Evolutionary conservation across 2,113 vertebrate genomes (phyloP), one percentile per base, ranked within the genome.

Genomic region (Caloenas nicobarica): DNA sequence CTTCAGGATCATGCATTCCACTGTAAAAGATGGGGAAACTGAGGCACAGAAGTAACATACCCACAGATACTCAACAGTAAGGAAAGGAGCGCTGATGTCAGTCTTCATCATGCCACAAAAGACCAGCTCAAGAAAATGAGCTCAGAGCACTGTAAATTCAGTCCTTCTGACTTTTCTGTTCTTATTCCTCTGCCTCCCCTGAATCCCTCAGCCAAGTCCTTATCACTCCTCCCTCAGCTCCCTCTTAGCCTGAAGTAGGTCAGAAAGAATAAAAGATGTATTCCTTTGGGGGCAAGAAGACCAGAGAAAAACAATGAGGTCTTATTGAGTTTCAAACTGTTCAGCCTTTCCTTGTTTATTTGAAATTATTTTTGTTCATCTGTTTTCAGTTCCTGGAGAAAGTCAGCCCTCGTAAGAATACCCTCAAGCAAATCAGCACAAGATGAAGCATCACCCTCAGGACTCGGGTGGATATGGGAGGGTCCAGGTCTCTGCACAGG

Each of bases 31-130:
- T 23, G 36, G 34, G n/a, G 46, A 86, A 93, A 86, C 16, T 29
- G 54, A 65, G 53, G 38, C 58, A 81, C 0, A 0, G 13, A n/a
- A 16, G 23, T 28, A 31, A 33, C 0, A 0, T 42, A 25, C 29
- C 33, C 2, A 5, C 48, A 56, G 56, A 38, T 34, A 8, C 3
- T 7, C 21, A 74, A 38, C 28, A 40, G 31, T 16, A 26, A 56
- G 54, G 38, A 51, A 29, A 89, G 31, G 68, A 73, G 28, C 44
- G 12, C 38, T 64, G 64, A 25, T 28, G 64, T 50, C 44, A n/a
- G 28, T 44, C 26, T 57, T 25, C 61, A 71, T 40, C 31, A 42
- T n/a, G 12, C 42, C 36, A 13, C 1, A 1, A 19, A 76, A 33
- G 33, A 53, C 26, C 40, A 0, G 0, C 36, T 66, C 53, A 48